Percentiles rank a stretch among this genome's conserved stretches.
Evolutionary conservation across 2,113 vertebrate species (phyloP).

Genomic region (Piaya cayana): DNA sequence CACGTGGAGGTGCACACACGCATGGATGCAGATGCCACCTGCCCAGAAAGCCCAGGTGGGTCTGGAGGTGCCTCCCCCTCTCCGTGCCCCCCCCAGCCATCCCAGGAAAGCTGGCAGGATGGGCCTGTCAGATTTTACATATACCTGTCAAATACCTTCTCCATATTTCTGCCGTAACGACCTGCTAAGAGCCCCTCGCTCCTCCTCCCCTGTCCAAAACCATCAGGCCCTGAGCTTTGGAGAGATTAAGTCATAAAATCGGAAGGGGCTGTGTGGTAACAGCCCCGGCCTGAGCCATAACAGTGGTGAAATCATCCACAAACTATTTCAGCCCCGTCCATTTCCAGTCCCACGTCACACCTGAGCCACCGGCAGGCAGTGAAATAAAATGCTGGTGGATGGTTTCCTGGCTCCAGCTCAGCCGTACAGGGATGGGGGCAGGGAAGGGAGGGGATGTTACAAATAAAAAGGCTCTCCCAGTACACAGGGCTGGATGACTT

Average conservation of each 20-base stretch:
- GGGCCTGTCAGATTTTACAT: neutral
- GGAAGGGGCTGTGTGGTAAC: constrained; percentile 45
- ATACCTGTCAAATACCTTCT: constrained; percentile 51
- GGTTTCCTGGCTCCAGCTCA: neutral
- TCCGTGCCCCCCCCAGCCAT: neutral
- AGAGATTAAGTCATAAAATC: constrained; percentile 73
- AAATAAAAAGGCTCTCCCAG: neutral
- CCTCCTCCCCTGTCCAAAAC: constrained; percentile 32
- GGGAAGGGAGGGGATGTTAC: neutral
- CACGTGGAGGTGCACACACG: accelerated
- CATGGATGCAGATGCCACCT: neutral
- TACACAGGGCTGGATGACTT: neutral
- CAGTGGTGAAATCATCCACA: constrained; percentile 61
- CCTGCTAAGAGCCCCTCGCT: constrained; percentile 62
- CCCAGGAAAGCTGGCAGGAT: neutral
- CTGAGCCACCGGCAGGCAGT: constrained; percentile 1
- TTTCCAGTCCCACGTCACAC: constrained; percentile 60
- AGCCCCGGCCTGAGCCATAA: constrained; percentile 57
- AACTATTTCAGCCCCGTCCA: constrained; percentile 53
- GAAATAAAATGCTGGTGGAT: neutral
- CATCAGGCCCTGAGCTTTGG: constrained; percentile 53
- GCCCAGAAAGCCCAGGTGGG: neutral
- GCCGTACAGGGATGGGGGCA: neutral
- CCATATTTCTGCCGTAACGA: constrained; percentile 51
- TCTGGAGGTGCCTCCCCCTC: accelerated